phyloP scores from a whole-genome alignment of 2,888 invertebrate species.

The Pinctada fucata region DNA sequence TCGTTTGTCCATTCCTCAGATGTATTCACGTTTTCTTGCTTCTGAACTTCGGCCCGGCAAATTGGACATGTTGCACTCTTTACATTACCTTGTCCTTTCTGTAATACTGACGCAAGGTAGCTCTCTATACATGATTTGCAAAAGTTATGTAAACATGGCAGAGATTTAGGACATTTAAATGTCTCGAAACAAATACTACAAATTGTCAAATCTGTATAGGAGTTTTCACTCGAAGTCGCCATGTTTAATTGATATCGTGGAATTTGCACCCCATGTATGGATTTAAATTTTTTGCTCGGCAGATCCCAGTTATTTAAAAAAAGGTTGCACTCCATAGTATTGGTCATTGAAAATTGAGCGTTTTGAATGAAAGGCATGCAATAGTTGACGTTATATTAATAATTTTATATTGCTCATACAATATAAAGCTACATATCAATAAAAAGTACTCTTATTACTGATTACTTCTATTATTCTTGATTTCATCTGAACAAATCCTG shows the following conservation, averaged over 20 bases:
- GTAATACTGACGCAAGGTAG: background rate
- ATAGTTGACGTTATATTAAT: too few species aligned
- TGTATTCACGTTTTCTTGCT: background rate
- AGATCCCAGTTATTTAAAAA: too few species aligned
- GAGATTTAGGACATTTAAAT: conserved; percentile 9
- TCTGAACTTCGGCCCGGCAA: conserved; percentile 1
- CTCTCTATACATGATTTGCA: conserved; percentile 11
- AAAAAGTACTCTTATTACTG: too few species aligned
- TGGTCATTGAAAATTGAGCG: too few species aligned
- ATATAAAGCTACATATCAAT: too few species aligned
- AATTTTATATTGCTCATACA: too few species aligned
- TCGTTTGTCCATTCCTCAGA: background rate
- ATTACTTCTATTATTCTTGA: too few species aligned
- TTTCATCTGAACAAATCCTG: too few species aligned
- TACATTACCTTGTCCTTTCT: background rate
- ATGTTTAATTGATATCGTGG: background rate
- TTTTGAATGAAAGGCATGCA: too few species aligned
- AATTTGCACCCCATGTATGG: too few species aligned
- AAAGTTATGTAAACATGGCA: conserved; percentile 27
- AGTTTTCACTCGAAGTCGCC: background rate
- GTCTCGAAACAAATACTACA: conserved; percentile 23
- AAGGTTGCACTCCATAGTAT: too few species aligned
- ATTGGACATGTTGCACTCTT: background rate
- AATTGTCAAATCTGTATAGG: background rate
- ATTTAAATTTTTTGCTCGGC: too few species aligned